Conservation (phyloP, 1,140 invertebrate genomes). For the Drosophila nigrodunni region DNA sequence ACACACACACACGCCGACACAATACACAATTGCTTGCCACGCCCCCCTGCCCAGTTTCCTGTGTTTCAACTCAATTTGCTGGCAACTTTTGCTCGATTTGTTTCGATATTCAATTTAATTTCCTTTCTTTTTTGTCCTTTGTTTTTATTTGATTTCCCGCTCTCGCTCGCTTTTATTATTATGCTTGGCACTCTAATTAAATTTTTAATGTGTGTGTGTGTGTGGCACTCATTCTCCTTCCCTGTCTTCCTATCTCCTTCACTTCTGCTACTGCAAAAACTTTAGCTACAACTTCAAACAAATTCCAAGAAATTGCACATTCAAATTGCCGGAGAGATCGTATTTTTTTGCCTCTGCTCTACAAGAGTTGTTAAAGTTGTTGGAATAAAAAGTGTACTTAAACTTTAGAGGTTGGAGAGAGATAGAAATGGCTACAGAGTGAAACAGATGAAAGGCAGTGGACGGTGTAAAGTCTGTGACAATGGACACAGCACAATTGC, state of each 20-base stretch:
- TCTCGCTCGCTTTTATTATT: conserved; percentile 9
- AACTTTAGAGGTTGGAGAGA: conserved; percentile 15
- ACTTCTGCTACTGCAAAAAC: conserved; percentile 28
- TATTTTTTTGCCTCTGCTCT: neutral
- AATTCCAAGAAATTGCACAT: conserved; percentile 80
- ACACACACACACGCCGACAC: conserved; percentile 4
- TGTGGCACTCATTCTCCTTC: conserved; percentile 13
- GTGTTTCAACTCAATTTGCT: conserved; percentile 57
- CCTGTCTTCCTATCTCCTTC: neutral
- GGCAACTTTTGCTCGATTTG: conserved; percentile 65
- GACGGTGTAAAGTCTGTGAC: neutral
- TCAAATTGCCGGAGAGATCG: conserved; percentile 55
- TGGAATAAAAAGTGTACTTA: conserved; percentile 4
- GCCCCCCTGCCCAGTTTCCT: neutral
- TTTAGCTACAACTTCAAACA: conserved; percentile 74
- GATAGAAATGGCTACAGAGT: neutral
- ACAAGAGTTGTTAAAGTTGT: neutral
- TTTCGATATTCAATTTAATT: conserved; percentile 57
- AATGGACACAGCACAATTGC: neutral
- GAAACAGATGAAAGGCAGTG: neutral
- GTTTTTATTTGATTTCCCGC: conserved; percentile 33
- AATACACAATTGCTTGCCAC: neutral
- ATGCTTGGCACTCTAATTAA: conserved; percentile 68
- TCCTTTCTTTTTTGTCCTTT: conserved; percentile 21
- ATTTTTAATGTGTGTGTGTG: conserved; percentile 65